phyloP scores from a whole-genome alignment of 2,888 invertebrate genomes.

The Prosapia bicincta region DNA sequence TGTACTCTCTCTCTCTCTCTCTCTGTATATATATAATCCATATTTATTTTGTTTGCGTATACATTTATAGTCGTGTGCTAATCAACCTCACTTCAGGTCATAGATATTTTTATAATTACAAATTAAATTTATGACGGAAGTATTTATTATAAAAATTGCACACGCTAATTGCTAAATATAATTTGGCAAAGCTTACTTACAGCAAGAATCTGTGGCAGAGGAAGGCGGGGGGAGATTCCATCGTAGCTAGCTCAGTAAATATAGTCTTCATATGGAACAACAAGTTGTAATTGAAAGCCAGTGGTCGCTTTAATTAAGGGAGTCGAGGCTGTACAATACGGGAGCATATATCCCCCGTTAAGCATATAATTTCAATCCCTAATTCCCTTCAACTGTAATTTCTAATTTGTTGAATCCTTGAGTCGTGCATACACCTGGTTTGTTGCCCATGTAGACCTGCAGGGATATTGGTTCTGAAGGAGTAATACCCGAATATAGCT shows the following conservation, averaged over 20 bases:
- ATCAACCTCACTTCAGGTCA: too few species aligned
- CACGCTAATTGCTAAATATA: too few species aligned
- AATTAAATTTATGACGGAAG: too few species aligned
- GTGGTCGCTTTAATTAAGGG: not conserved
- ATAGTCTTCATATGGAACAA: not conserved
- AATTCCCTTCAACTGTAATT: slow-evolving; percentile 9
- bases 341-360: not conserved
- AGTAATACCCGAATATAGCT: not conserved
- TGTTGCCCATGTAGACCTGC: not conserved
- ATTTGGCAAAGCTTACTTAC: too few species aligned
- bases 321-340: not conserved
- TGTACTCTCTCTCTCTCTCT: too few species aligned
- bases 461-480: not conserved
- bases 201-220: too few species aligned
- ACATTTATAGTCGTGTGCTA: too few species aligned
- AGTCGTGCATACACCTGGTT: not conserved
- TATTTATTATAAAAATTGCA: too few species aligned
- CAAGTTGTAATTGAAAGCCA: not conserved
- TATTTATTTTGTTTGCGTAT: too few species aligned
- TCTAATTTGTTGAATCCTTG: slow-evolving; percentile 2
- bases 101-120: too few species aligned
- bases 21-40: too few species aligned
- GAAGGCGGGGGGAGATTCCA: not conserved
- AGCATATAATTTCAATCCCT: slow-evolving; percentile 16
- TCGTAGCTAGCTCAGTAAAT: not conserved